These are phyloP conservation scores for Sander lucioperca DNA, from an alignment of 2,113 vertebrate genomes.

Conservation along the genomic window DNA sequence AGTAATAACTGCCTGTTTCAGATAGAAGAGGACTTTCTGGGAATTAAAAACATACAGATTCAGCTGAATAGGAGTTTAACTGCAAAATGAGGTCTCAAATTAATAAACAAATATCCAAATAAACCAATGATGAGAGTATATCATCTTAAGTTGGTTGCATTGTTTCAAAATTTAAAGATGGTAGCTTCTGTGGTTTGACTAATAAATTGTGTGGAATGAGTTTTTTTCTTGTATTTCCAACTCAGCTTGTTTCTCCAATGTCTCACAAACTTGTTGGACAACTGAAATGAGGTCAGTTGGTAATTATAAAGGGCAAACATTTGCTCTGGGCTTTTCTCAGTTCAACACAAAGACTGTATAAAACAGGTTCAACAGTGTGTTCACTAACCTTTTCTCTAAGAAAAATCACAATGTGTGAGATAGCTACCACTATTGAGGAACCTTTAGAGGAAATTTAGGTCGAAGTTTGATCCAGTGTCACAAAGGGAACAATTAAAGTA, in stretches of 20 bases:
- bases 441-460: background rate
- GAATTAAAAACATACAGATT: background rate
- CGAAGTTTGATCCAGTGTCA: background rate
- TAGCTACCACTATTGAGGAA: background rate
- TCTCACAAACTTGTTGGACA: background rate
- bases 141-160: background rate
- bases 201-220: background rate
- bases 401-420: background rate
- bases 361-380: background rate
- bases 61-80: background rate
- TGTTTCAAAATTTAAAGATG: background rate
- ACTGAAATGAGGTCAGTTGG: constrained; percentile 15
- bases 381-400: background rate
- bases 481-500: background rate
- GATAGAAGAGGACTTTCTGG: too few species aligned
- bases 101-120: background rate
- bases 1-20: background rate
- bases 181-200: background rate
- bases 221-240: background rate
- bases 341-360: too few species aligned
- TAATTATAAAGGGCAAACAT: background rate
- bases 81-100: background rate
- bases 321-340: background rate
- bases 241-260: too few species aligned
- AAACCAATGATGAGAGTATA: background rate